Percentiles rank a stretch among this genome's conserved stretches.
Conservation (phyloP, 2,113 vertebrate genomes). For the Tupaia tana region DNA sequence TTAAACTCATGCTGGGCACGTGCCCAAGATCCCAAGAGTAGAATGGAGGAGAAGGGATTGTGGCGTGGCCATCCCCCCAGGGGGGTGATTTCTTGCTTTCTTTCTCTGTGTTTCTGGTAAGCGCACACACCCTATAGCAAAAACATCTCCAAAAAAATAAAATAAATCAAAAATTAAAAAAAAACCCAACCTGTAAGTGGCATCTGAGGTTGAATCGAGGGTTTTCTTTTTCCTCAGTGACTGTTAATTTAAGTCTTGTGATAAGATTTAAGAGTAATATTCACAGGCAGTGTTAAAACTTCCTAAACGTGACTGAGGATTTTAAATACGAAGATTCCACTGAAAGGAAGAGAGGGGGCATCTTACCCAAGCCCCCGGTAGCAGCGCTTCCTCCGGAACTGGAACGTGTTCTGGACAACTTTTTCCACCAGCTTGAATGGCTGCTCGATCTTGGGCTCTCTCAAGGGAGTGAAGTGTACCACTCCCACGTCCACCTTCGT, state of each 20-base stretch:
- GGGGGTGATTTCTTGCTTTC: no score
- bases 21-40: no score
- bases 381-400: conserved; percentile 96
- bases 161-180: no score
- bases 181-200: background rate
- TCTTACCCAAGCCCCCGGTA: conserved; percentile 93
- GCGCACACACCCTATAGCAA: no score
- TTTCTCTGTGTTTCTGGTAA: no score
- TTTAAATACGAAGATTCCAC: background rate
- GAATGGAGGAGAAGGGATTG: no score
- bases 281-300: background rate
- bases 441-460: conserved; percentile 92
- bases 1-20: no score
- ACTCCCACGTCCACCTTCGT: conserved; percentile 95
- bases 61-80: no score
- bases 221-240: background rate
- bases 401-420: conserved; percentile 92
- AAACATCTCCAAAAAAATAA: no score
- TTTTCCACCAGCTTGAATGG: conserved; percentile 96
- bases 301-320: background rate
- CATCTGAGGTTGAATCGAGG: background rate
- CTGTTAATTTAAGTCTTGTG: background rate
- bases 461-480: conserved; percentile 94
- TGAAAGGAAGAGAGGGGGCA: background rate
- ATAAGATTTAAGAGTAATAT: background rate